Conservation (phyloP, 2,797 vertebrate genomes). For the Acrocephalus scirpaceus region DNA sequence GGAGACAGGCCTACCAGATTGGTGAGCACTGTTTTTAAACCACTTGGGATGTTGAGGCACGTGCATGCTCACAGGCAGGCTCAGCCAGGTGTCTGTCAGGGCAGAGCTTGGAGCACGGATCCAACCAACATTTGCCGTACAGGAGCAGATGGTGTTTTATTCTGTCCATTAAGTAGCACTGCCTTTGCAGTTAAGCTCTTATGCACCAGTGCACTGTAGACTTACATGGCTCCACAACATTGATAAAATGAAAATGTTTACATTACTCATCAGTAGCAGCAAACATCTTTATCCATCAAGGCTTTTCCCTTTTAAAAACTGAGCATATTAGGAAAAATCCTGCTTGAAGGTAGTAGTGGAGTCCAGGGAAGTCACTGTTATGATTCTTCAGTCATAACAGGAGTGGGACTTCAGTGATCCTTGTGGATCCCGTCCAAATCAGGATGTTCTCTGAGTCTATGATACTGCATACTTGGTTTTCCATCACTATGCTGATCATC, state of each 20-base stretch:
- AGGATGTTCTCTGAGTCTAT: background rate
- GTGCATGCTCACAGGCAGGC: slow-evolving; percentile 68
- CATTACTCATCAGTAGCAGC: background rate
- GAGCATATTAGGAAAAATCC: background rate
- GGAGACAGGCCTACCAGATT: slow-evolving; percentile 65
- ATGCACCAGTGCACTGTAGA: slow-evolving; percentile 2
- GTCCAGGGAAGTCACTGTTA: background rate
- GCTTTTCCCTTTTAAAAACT: background rate
- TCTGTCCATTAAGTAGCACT: background rate
- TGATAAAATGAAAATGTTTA: background rate
- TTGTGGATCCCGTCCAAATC: background rate
- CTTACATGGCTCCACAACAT: background rate
- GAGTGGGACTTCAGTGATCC: background rate
- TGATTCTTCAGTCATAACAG: background rate
- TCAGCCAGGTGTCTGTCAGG: background rate
- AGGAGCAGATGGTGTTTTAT: background rate
- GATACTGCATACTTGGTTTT: background rate
- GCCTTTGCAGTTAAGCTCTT: background rate
- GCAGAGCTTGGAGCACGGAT: slow-evolving; percentile 16
- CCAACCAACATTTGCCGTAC: background rate
- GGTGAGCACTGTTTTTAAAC: slow-evolving; percentile 67
- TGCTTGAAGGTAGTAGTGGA: background rate
- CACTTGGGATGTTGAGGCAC: slow-evolving; percentile 59
- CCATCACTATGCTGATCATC: background rate
- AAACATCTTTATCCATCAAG: background rate